Conservation (phyloP, 2,113 vertebrate species). For the Amia ocellicauda region DNA sequence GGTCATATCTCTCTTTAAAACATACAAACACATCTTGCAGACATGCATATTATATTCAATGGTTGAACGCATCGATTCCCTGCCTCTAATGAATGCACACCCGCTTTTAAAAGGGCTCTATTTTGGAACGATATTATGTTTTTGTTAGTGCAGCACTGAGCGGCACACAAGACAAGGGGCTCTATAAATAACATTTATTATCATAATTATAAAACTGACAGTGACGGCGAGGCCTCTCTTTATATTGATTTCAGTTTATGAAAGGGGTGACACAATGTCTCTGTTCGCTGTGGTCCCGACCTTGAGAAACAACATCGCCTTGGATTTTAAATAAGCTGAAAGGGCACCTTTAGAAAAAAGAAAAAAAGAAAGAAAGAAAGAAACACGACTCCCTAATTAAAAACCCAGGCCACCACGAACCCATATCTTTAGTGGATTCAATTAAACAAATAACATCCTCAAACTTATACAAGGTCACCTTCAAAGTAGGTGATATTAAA, state of each 20-base stretch:
- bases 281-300: constrained; percentile 1
- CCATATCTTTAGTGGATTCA: not conserved
- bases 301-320: constrained; percentile 9
- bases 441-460: not conserved
- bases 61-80: constrained; percentile 13
- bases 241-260: constrained; percentile 10
- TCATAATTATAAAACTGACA: constrained; percentile 17
- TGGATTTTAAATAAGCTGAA: no score
- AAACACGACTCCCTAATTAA: not conserved
- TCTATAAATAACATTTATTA: no score
- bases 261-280: not conserved
- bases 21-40: not conserved
- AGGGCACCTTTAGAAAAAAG: not conserved
- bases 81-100: no score
- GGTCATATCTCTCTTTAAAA: not conserved
- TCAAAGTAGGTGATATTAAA: no score
- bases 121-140: not conserved
- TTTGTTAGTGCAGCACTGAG: not conserved
- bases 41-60: constrained; percentile 3
- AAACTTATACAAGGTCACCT: not conserved
- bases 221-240: not conserved
- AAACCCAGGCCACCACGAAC: not conserved
- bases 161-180: no score
- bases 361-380: not conserved
- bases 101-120: no score